These are phyloP conservation scores for Anarsia innoxiella DNA, from an alignment of 2,888 invertebrate genomes.

Conservation along the genomic window DNA sequence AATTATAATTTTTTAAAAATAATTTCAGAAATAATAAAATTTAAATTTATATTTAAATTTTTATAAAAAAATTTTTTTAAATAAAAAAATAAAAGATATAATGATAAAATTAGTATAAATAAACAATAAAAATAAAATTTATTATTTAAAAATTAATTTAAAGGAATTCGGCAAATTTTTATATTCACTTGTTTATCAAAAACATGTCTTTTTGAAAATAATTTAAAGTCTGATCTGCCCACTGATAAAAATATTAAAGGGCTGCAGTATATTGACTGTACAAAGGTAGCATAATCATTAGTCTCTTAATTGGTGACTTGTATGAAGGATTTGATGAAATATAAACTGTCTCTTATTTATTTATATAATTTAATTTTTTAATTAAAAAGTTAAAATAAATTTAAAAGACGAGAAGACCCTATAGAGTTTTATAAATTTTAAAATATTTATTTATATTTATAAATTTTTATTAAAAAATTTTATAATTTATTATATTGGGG, in stretches of 20 bases:
- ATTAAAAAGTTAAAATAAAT: constrained; percentile 79
- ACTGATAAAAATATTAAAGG: constrained; percentile 81
- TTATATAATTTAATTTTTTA: constrained; percentile 62
- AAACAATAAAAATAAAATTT: constrained; percentile 34
- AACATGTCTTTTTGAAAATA: constrained; percentile 80
- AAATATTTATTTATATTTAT: constrained; percentile 48
- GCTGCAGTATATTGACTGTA: constrained; percentile 87
- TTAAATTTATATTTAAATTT: constrained; percentile 55
- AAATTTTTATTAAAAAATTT: constrained; percentile 36
- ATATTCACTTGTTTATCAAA: constrained; percentile 85
- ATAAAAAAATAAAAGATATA: constrained; percentile 57
- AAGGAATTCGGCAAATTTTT: constrained; percentile 79
- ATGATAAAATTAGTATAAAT: constrained; percentile 77
- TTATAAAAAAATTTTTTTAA: constrained; percentile 57
- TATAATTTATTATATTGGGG: constrained; percentile 77
- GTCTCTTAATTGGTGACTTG: constrained; percentile 87
- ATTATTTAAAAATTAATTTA: constrained; percentile 47
- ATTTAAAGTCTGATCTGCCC: constrained; percentile 83
- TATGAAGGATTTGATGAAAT: constrained; percentile 84
- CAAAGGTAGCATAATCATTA: constrained; percentile 86
- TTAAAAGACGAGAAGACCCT: constrained; percentile 87
- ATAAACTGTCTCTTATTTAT: constrained; percentile 72
- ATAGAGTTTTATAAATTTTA: constrained; percentile 78
- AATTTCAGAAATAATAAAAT: constrained; percentile 49
- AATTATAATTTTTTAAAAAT: constrained; percentile 67